Base-by-base conservation (phyloP, 2,888 invertebrate species). In the Tenthredo livida region DNA sequence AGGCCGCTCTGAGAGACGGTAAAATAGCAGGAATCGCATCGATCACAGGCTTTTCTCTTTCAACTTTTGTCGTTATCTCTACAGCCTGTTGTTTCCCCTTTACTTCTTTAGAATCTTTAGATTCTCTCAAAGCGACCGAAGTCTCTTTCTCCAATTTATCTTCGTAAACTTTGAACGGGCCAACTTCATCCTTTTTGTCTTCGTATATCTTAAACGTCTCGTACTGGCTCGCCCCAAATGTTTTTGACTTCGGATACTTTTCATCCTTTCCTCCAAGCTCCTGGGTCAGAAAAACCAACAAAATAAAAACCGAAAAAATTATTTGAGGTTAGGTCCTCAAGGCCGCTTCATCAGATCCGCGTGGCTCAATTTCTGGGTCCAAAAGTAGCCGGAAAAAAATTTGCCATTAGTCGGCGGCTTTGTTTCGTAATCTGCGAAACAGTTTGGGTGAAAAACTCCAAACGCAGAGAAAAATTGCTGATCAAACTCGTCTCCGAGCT, bases 131-230 rank as follows among this genome's bases (percentile, higher is more conserved):
- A 1, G 89, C 90, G 21, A 92, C 90, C 25, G 91, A 90, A 61
- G 91, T 90, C 87, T 92, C 92, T 87, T 92, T 91, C 65, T 93
- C 93, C 85, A 91, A 86, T 85, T 92, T 92, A 85, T 93, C 93
- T 86, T 92, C 91, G 84, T 91, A 92, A 82, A 92, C 88, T 88
- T 90, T 92, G 80, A 84, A 86, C 84, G 89, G 94, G 94, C 84
- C 93, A 92, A 88, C 94, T 61, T 67, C 95, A 12, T 94, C 93
- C 70, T 94, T 93, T 84, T 93, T 93, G 88, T 97, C 97, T 91
- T 97, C 97, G 90, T 96, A 97, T 1, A 97, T 96, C 89, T 96
- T 96, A 92, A 97, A 97, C 67, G 96, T 95, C 93, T 97, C 96
- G 93, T 96, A 96, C 91, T 97, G 96, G 86, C 96, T 89, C 10